Evolutionary conservation across 2,113 vertebrate genomes (phyloP), one percentile per base, ranked within the genome.

Genomic region (Tringa solitaria): DNA sequence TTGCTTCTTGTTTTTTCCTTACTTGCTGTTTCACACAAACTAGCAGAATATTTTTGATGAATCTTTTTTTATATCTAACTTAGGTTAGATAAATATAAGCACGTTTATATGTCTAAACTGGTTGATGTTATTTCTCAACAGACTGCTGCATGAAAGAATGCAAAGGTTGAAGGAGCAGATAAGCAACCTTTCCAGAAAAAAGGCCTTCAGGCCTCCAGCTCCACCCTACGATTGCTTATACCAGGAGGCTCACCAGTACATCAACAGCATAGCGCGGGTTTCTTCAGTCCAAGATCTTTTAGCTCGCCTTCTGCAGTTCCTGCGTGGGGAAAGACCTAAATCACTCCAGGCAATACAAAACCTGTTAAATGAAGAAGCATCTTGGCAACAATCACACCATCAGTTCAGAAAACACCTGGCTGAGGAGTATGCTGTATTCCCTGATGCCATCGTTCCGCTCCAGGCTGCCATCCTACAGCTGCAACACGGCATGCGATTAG

Each of bases 361-460:
- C 39, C 97, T 99, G 26, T 97, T 99, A n/a, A 99, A 98, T 51
- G 99, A 99, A 91, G 99, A 99, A 95, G 98, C 98, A 0, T 98
- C 99, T 8, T 99, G 99, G 99, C 99, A 99, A 43, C 98, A 98
- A 14, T 99, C 99, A 1, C 99, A 99, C 91, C 98, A 99, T 51
- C 98, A 98, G 64, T 99, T 99, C 70, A 97, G 98, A 51, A 99
- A 98, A 84, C 98, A 98, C 59, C 98, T 99, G 80, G 79, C 94
- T 3, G 99, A 99, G 23, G 99, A 99, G 12, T 99, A 99, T 46
- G 97, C 98, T 1, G 93, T 98, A 1, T 99, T 98, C 90, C 99
- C 99, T 2, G 99, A 99, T 17, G 97, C 98, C 20, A 84, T 99
- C 5, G 37, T 96, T 19, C 99, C 99, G 0, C 85, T 99, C 19